Conservation (phyloP, 1,140 invertebrate genomes). For the Drosophila sturtevanti region DNA sequence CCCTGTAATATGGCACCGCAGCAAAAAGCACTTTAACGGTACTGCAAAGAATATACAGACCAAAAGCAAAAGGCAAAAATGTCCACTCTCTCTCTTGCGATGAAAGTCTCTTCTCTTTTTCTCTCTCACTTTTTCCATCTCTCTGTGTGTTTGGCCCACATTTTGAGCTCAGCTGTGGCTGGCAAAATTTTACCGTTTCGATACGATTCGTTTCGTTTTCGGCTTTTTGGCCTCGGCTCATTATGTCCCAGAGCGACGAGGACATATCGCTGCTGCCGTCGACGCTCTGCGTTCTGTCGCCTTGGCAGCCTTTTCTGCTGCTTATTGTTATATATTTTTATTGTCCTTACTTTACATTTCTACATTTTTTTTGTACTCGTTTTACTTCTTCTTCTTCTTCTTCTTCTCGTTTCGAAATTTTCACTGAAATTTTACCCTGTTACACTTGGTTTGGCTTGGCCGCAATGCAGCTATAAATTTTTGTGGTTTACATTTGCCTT, state of each 20-base stretch:
- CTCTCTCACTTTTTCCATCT: background rate
- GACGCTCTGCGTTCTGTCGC: conserved; percentile 30
- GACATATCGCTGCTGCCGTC: background rate
- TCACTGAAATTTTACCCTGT: conserved; percentile 46
- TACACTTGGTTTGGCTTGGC: conserved; percentile 62
- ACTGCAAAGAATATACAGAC: conserved; percentile 71
- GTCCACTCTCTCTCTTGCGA: background rate
- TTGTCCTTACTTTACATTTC: conserved; percentile 67
- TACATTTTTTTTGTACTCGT: conserved; percentile 15
- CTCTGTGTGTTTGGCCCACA: conserved; percentile 55
- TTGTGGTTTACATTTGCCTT: conserved; percentile 73
- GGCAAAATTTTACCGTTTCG: conserved; percentile 53
- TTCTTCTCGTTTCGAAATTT: conserved; percentile 47
- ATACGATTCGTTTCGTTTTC: conserved; percentile 3
- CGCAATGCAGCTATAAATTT: conserved; percentile 79
- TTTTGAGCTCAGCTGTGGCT: conserved; percentile 57
- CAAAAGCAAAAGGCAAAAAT: conserved; percentile 45
- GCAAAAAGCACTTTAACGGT: conserved; percentile 59
- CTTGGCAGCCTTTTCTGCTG: conserved; percentile 51
- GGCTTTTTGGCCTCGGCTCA: conserved; percentile 35
- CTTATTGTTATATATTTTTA: conserved; percentile 77
- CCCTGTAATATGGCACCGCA: conserved; percentile 64
- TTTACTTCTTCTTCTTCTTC: conserved; percentile 1
- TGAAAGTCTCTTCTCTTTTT: conserved; percentile 7
- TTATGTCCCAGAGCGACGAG: conserved; percentile 24